These are phyloP conservation scores for Mormyrus proboscirostris DNA, from an alignment of 2,797 vertebrate genomes.

Conservation along the genomic window DNA sequence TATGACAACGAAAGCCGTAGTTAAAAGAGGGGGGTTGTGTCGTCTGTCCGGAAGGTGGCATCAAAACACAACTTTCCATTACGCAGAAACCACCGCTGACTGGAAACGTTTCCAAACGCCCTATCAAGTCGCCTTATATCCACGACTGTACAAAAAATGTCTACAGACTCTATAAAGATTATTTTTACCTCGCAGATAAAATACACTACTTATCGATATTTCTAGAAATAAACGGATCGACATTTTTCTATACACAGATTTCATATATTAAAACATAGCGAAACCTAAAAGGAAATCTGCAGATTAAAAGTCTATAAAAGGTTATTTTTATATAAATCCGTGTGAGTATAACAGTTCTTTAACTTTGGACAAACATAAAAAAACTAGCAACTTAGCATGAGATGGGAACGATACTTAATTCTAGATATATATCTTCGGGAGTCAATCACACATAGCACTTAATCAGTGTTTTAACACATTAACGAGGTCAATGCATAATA, in stretches of 20 bases:
- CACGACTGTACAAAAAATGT: background rate
- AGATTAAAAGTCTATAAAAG: background rate
- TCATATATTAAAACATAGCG: background rate
- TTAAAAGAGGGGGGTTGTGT: background rate
- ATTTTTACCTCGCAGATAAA: background rate
- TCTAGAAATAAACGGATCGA: background rate
- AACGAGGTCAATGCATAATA: background rate
- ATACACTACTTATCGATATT: background rate
- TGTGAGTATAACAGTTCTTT: background rate
- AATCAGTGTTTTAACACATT: background rate
- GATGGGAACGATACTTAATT: background rate
- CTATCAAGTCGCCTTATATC: background rate
- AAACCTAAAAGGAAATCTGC: background rate
- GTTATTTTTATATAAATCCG: background rate
- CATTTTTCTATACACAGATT: background rate
- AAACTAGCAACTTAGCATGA: background rate
- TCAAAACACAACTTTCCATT: slow-evolving; percentile 5
- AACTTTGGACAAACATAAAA: background rate
- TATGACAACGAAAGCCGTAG: background rate
- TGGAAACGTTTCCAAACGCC: background rate
- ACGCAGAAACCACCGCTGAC: background rate
- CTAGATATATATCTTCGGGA: background rate
- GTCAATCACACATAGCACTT: background rate
- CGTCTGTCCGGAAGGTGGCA: slow-evolving; percentile 13
- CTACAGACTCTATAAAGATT: background rate